Conservation (phyloP, 2,888 invertebrate genomes). For the Drosophila meridionalis region DNA sequence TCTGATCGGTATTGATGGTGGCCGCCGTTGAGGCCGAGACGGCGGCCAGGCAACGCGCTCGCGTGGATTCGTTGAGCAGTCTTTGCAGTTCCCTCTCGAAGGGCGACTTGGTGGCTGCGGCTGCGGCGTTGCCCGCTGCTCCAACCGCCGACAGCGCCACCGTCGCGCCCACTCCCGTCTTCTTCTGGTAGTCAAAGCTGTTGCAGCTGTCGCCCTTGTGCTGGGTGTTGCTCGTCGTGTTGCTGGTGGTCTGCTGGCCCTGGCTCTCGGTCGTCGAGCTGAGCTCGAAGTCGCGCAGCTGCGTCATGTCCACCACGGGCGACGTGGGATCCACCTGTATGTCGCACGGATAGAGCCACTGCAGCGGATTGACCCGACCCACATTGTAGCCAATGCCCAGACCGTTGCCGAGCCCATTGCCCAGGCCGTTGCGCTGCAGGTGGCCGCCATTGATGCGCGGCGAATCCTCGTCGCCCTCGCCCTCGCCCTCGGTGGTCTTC, state of each 20-base stretch:
- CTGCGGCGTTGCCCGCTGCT: constrained; percentile 49
- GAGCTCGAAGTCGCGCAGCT: constrained; percentile 84
- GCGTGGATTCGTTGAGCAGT: constrained; percentile 88
- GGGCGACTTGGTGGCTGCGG: constrained; percentile 87
- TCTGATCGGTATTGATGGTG: constrained; percentile 55
- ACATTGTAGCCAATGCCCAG: constrained; percentile 32
- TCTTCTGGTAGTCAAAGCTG: constrained; percentile 87
- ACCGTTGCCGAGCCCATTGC: constrained; percentile 18
- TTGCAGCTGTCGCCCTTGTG: constrained; percentile 88
- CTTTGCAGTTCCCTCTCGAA: constrained; percentile 93
- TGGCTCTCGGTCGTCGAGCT: constrained; percentile 86
- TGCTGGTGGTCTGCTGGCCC: constrained; percentile 85
- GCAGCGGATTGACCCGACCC: constrained; percentile 85
- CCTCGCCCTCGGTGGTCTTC: constrained; percentile 91
- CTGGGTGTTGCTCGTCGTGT: constrained; percentile 85
- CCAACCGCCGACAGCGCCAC: constrained; percentile 3
- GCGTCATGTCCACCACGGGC: constrained; percentile 83
- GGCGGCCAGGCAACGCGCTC: constrained; percentile 75
- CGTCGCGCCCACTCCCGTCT: constrained; percentile 9
- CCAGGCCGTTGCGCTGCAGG: constrained; percentile 61
- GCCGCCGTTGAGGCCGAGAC: constrained; percentile 58
- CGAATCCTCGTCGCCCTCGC: constrained; percentile 85
- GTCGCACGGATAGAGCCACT: constrained; percentile 88
- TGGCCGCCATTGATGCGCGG: constrained; percentile 79
- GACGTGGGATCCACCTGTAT: constrained; percentile 86